Evolutionary conservation across 1,140 invertebrate genomes (phyloP), one percentile per base, ranked within the genome.

Genomic region (Brachystomella parvula): DNA sequence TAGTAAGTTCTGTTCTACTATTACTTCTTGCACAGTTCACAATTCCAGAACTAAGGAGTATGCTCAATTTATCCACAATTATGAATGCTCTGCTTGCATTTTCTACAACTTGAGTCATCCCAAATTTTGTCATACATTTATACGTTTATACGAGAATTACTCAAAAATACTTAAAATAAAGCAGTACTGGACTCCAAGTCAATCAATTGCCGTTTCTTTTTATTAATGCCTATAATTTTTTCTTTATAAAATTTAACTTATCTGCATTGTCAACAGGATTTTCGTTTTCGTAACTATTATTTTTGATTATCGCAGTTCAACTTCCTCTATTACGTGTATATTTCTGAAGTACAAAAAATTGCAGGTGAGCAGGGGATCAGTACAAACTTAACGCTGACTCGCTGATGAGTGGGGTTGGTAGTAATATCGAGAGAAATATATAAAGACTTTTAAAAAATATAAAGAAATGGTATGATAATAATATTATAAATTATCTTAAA

Each of bases 201-300:
- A n/a, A n/a, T n/a, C n/a, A n/a, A 9, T 44, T 44, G 39, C 9
- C 49, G 49, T 53, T 53, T 53, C 49, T 17, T 15, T 53, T 53
- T 53, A 19, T 53, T n/a, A n/a, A n/a, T n/a, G n/a, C n/a, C n/a
- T n/a, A 15, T 53, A 17, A 6, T 24, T 15, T 19, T 12, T 53
- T 53, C 49, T 19, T 53, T 53, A 53, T 53, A 53, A 53, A 19
- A 53, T 9, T 53, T 53, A 19, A 19, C 49, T 53, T 53, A 53
- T 53, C 24, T 53, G 49, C 49, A 53, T 53, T 53, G 49, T 53
- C 49, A 53, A 53, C 49, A 53, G n/a, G n/a, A 53, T 24, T 12
- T 6, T 6, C 6, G 35, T 39, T 39, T 39, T 9, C 35, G 35
- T 39, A 39, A 39, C 6, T 39, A 9, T n/a, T 53, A 9, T 24